Percentiles rank a stretch among this genome's conserved stretches.
Conservation (phyloP, 1,140 invertebrate species). For the Centruroides sculpturatus region DNA sequence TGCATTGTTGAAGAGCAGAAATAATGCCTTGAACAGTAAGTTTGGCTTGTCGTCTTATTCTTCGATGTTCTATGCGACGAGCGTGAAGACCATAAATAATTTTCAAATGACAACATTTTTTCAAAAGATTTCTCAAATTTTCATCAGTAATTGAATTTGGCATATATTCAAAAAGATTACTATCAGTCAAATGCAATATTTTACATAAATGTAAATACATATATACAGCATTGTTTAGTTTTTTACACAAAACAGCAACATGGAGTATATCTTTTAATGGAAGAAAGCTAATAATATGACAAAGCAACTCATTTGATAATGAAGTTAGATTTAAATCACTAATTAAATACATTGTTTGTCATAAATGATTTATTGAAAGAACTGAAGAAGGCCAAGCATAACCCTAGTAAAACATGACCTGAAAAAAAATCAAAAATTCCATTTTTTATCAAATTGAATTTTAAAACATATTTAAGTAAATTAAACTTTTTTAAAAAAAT, state of each 20-base stretch:
- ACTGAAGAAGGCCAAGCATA: too few relatives aligned
- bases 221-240: conserved; percentile 1
- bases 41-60: conserved; percentile 14
- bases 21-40: conserved; percentile 25
- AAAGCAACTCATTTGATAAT: conserved; percentile 9
- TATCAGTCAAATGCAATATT: conserved; percentile 5
- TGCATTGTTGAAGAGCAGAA: conserved; percentile 17
- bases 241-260: conserved; percentile 5
- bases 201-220: conserved; percentile 9
- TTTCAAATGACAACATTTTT: conserved; percentile 20
- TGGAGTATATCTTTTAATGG: conserved; percentile 7
- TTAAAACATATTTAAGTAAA: too few relatives aligned
- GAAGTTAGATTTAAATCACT: not conserved
- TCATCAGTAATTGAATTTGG: conserved; percentile 20
- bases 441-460: too few relatives aligned
- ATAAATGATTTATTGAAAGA: too few relatives aligned
- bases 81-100: conserved; percentile 24
- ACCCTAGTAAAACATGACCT: too few relatives aligned
- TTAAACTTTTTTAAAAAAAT: too few relatives aligned
- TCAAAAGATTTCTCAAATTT: conserved; percentile 17
- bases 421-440: too few relatives aligned
- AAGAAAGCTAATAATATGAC: conserved; percentile 8
- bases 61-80: conserved; percentile 14
- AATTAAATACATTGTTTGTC: too few relatives aligned
- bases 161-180: conserved; percentile 19